Evolutionary conservation across 2,113 vertebrate genomes (phyloP), one percentile per base, ranked within the genome.

Genomic region (Chlorodrepanis virens): DNA sequence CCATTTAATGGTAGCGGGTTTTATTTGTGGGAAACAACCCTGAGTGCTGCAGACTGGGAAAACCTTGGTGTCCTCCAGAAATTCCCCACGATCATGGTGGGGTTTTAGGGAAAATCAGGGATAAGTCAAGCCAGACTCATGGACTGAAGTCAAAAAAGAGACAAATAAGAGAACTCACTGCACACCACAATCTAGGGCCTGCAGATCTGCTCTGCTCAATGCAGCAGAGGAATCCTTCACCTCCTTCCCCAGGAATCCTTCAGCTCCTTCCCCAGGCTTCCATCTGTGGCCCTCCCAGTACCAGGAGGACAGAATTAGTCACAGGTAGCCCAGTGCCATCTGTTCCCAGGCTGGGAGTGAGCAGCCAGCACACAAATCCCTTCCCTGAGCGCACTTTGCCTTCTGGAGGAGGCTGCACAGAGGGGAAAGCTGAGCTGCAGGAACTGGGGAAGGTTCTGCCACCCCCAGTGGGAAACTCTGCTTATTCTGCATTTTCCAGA

Each of bases 21-120:
- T n/a, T 3, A 47, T 49, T 47, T 1, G 18, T 6, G 57, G 28
- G 18, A 11, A 70, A 86, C 81, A 24, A 0, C 6, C 6, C 39
- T 19, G 39, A 63, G 37, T 10, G 2, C 15, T 18, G 28, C 31
- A 56, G 53, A 57, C 40, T 4, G 13, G 3, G 8, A 21, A 49
- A 64, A 33, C 14, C 5, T 9, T 6, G 9, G 6, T 6, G 18
- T 28, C 13, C 6, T 60, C 49, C 28, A 42, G 40, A 40, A 61
- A 65, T 15, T 50, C 56, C 22, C 29, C 0, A 0, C 1, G 6
- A 63, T 11, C 44, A 11, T 9, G 7, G 12, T 54, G 20, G 20
- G 28, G 53, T 50, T 81, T 68, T 10, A 47, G 71, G 74, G 68
- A 54, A 67, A 28, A 71, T 3, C 44, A 14, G 27, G 35, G 75